A percentile compares a stretch with the other conserved stretches of the same genome.
These are phyloP conservation scores for Eulemur coronatus DNA, from an alignment of 2,797 vertebrate species.

Conservation along the genomic window DNA sequence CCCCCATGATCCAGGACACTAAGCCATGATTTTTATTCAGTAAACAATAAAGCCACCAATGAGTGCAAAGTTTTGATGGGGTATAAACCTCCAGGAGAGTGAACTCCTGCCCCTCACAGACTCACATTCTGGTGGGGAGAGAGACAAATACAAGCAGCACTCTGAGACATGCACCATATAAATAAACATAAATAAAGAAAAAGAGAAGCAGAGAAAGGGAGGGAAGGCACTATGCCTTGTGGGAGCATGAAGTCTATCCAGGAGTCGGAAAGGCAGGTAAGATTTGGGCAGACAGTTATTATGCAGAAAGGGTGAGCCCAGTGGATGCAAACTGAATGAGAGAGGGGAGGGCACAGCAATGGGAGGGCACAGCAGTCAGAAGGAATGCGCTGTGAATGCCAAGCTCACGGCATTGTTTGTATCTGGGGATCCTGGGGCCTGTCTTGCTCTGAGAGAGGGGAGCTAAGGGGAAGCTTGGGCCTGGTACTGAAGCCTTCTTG, in stretches of 20 bases:
- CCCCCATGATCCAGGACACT: neutral
- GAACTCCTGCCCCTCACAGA: neutral
- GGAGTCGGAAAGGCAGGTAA: neutral
- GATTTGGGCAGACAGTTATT: constrained; percentile 46
- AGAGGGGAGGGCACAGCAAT: neutral
- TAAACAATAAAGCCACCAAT: neutral
- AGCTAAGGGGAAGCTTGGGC: neutral
- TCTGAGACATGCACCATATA: neutral
- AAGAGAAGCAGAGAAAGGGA: neutral
- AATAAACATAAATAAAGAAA: neutral
- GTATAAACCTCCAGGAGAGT: neutral
- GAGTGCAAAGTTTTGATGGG: neutral
- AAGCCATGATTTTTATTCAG: neutral
- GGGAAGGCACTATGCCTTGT: neutral
- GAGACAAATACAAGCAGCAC: neutral
- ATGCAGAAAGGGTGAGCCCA: neutral
- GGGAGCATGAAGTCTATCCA: neutral
- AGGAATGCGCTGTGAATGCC: neutral
- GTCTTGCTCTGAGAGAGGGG: neutral
- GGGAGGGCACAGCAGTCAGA: neutral
- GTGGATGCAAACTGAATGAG: neutral
- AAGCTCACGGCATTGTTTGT: neutral
- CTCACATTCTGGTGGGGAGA: neutral
- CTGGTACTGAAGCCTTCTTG: neutral
- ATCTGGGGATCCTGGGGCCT: neutral